These are phyloP conservation scores for Cosmia pyralina DNA, from an alignment of 2,888 invertebrate genomes.

Conservation along the genomic window DNA sequence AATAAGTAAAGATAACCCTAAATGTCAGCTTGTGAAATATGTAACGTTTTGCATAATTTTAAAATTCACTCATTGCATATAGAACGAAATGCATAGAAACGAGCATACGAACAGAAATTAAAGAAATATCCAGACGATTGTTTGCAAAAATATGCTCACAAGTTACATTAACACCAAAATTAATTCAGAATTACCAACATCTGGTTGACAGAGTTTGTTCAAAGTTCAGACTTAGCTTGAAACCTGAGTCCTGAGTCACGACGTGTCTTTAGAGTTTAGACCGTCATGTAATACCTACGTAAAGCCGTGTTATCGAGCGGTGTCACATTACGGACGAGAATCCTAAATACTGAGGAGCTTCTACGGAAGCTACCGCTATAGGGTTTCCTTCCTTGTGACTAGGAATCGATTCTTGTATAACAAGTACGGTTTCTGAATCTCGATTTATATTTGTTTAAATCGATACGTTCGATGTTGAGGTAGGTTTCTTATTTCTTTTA, in stretches of 20 bases:
- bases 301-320: conserved; percentile 49
- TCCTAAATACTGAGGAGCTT: conserved; percentile 68
- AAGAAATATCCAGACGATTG: conserved; percentile 20
- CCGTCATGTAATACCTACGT: conserved; percentile 50
- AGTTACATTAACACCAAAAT: conserved; percentile 34
- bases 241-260: conserved; percentile 61
- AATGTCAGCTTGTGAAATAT: conserved; percentile 24
- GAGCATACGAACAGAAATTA: conserved; percentile 21
- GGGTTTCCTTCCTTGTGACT: conserved; percentile 77
- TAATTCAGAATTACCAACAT: conserved; percentile 50
- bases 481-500: conserved; percentile 15
- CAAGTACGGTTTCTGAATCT: conserved; percentile 58
- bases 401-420: conserved; percentile 66
- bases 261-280: conserved; percentile 51
- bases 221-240: conserved; percentile 36
- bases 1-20: conserved; percentile 41
- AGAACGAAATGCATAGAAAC: conserved; percentile 60
- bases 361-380: conserved; percentile 64
- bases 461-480: conserved; percentile 24
- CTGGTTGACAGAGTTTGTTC: conserved; percentile 52
- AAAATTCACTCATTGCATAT: conserved; percentile 49
- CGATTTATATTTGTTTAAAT: conserved; percentile 51
- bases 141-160: conserved; percentile 22
- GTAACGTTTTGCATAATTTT: conserved; percentile 46
- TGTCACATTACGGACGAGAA: conserved; percentile 69